These are phyloP conservation scores for Pipistrellus kuhlii DNA, from an alignment of 2,797 vertebrate species.

Conservation along the genomic window DNA sequence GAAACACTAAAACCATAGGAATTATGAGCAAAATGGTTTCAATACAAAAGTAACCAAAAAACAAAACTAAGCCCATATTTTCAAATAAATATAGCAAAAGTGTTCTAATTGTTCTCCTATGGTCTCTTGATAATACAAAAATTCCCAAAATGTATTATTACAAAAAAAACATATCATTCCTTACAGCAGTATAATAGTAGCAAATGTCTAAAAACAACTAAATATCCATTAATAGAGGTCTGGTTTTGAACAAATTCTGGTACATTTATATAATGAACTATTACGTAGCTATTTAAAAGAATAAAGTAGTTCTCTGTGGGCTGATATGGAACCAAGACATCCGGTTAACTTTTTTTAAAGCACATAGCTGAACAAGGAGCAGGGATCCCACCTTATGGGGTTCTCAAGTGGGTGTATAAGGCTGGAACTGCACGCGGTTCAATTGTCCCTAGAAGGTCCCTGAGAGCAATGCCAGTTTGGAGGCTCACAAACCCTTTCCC, in stretches of 20 bases:
- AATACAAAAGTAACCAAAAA: conserved; percentile 33
- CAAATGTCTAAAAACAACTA: conserved; percentile 12
- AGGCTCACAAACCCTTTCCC: not conserved
- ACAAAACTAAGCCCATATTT: conserved; percentile 23
- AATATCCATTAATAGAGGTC: not conserved
- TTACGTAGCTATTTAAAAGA: not conserved
- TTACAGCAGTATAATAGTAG: not conserved
- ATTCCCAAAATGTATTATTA: conserved; percentile 9
- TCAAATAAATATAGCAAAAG: not conserved
- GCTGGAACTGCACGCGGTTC: not conserved
- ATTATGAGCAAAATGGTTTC: not conserved
- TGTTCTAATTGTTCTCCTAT: not conserved
- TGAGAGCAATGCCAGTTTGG: not conserved
- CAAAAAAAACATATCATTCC: not conserved
- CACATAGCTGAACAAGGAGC: not conserved
- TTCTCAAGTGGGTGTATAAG: not conserved
- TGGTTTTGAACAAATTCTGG: not conserved
- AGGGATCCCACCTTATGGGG: not conserved
- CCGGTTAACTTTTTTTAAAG: not conserved
- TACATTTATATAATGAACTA: not conserved
- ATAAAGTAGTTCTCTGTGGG: not conserved
- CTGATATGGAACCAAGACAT: not conserved
- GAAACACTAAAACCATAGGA: not conserved
- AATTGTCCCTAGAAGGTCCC: not conserved
- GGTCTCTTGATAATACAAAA: not conserved